A percentile compares a stretch with the other conserved stretches of the same genome.
Evolutionary conservation across 2,797 vertebrate species (phyloP).

Genomic region (Pagetopsis macropterus): DNA sequence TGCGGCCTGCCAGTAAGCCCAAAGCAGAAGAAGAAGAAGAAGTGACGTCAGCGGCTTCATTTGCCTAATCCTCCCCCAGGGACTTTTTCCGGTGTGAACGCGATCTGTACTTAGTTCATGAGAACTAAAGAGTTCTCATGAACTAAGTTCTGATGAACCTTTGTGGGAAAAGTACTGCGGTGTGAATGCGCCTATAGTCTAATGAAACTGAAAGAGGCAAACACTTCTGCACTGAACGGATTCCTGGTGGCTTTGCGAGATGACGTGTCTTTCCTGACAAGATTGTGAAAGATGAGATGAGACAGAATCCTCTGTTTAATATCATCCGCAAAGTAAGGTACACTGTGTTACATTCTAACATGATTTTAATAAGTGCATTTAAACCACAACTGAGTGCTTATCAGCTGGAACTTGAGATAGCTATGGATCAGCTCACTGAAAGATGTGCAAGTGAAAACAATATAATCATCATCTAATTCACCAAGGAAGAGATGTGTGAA

Average conservation of each 20-base stretch:
- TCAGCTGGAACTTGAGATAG: conserved; percentile 68
- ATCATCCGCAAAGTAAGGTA: conserved; percentile 69
- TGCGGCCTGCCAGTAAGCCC: too few species aligned
- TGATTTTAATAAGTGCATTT: conserved; percentile 70
- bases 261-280: conserved; percentile 43
- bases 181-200: too few species aligned
- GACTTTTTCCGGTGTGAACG: too few species aligned
- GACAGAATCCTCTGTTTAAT: conserved; percentile 47
- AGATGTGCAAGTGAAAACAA: conserved; percentile 50
- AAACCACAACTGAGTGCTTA: conserved; percentile 61
- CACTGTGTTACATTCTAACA: conserved; percentile 57
- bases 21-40: too few species aligned
- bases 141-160: too few species aligned
- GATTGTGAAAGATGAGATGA: conserved; percentile 50
- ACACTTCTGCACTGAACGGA: conserved; percentile 58
- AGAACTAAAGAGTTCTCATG: too few species aligned
- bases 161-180: too few species aligned
- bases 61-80: too few species aligned
- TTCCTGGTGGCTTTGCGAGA: conserved; percentile 39
- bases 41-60: too few species aligned
- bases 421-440: conserved; percentile 54
- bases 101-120: too few species aligned
- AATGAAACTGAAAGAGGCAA: conserved; percentile 20
- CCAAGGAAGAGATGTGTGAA: conserved; percentile 30
- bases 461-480: conserved; percentile 60